Conservation (phyloP, 92 coral and sea anemone species). For the Galaxea fascicularis region DNA sequence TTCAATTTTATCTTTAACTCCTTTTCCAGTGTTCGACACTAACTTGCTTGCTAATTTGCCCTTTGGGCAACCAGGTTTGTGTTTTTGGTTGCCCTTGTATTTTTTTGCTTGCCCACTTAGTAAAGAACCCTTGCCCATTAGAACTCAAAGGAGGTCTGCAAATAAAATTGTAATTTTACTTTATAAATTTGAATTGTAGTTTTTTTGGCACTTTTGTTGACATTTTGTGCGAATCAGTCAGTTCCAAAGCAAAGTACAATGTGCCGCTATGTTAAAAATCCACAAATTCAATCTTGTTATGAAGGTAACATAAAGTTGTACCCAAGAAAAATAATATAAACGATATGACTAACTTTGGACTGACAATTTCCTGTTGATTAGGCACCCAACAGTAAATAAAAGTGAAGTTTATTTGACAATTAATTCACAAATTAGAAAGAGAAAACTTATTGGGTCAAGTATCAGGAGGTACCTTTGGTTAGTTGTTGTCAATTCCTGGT, state of each 20-base stretch:
- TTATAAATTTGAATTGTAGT: no score
- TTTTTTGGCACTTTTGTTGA: no score
- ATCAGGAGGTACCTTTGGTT: slow-evolving; percentile 12
- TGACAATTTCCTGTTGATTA: slow-evolving; percentile 35
- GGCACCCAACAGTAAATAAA: slow-evolving; percentile 32
- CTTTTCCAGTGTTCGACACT: no score
- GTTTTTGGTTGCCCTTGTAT: no score
- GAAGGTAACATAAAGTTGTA: slow-evolving; percentile 29
- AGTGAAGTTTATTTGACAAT: slow-evolving; percentile 32
- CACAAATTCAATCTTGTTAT: slow-evolving; percentile 23
- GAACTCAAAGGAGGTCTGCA: no score
- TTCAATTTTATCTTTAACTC: slow-evolving; percentile 65
- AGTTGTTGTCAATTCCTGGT: slow-evolving; percentile 9
- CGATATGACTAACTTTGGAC: slow-evolving; percentile 22
- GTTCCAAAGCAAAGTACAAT: slow-evolving; percentile 38
- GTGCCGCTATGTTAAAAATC: slow-evolving; percentile 51
- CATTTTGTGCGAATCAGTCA: no score
- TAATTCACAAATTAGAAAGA: slow-evolving; percentile 23
- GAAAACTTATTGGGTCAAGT: slow-evolving; percentile 24
- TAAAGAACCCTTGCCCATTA: no score
- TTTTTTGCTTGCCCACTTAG: no score
- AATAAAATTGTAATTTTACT: no score
- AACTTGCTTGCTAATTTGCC: no score
- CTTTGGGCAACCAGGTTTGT: no score
- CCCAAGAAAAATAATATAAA: slow-evolving; percentile 32